phyloP scores from a whole-genome alignment of 2,888 invertebrate species.

The Ditylenchus weischeri region DNA sequence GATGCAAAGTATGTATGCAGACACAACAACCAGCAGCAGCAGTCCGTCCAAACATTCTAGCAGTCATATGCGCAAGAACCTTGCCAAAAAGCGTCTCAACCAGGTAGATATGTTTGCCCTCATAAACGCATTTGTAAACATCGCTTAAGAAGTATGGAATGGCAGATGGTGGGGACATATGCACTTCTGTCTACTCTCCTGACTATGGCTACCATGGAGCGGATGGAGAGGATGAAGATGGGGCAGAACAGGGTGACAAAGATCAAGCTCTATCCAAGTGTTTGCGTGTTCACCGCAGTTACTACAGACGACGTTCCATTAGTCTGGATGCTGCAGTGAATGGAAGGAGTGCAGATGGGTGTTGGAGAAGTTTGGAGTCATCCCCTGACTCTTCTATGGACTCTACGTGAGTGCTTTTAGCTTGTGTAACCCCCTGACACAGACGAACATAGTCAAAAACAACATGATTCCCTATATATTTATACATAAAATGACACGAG shows the following conservation, averaged over 20 bases:
- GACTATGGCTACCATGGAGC: too few relatives aligned
- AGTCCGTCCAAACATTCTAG: neutral
- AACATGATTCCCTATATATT: too few relatives aligned
- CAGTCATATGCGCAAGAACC: slow-evolving; percentile 3
- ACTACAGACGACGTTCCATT: slow-evolving; percentile 2
- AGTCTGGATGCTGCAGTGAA: slow-evolving; percentile 4
- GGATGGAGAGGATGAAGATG: too few relatives aligned
- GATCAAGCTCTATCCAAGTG: neutral
- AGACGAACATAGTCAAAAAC: too few relatives aligned
- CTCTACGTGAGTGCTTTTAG: neutral
- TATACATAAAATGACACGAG: too few relatives aligned
- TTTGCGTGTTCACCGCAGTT: slow-evolving; percentile 8
- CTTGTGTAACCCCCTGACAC: too few relatives aligned
- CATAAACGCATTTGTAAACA: too few relatives aligned
- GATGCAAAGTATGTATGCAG: slow-evolving; percentile 7
- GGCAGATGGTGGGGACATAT: too few relatives aligned
- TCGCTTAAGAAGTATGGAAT: too few relatives aligned
- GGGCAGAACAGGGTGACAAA: too few relatives aligned
- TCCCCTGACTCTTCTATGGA: slow-evolving; percentile 6
- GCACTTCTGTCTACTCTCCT: too few relatives aligned
- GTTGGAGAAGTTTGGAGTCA: neutral
- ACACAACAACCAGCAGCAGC: neutral
- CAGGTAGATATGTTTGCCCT: neutral
- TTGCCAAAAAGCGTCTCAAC: slow-evolving; percentile 6
- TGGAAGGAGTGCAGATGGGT: neutral